phyloP scores from a whole-genome alignment of 1,140 invertebrate species.

The Trichonephila clavipes region DNA sequence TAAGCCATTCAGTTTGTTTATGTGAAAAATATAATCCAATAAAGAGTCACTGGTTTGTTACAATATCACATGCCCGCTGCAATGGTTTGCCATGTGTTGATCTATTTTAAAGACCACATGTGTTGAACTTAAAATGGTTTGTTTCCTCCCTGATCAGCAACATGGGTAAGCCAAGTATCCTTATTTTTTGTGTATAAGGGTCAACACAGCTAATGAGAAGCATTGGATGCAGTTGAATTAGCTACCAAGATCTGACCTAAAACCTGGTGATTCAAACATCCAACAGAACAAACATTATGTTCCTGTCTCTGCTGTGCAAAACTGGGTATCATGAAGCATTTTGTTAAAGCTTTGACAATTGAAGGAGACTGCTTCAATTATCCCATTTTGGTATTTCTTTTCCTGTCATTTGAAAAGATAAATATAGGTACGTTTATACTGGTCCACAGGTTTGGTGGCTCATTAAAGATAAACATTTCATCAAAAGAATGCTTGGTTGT shows the following conservation, averaged over 20 bases:
- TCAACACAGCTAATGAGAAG: conserved; percentile 70
- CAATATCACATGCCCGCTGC: background rate
- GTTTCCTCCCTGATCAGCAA: conserved; percentile 74
- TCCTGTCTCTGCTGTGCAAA: background rate
- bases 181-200: conserved; percentile 78
- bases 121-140: background rate
- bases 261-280: background rate
- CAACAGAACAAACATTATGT: background rate
- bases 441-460: background rate
- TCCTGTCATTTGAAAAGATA: conserved; percentile 49
- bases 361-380: conserved; percentile 79
- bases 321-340: background rate
- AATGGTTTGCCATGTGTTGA: background rate
- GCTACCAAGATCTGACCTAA: background rate
- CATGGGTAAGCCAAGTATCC: conserved; percentile 67
- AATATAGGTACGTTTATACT: background rate
- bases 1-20: background rate
- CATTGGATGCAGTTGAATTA: background rate
- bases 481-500: background rate
- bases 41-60: conserved; percentile 2
- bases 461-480: background rate
- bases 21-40: background rate
- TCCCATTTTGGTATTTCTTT: conserved; percentile 77
- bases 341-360: conserved; percentile 65
- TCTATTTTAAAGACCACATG: too few relatives aligned